phyloP scores from a whole-genome alignment of 2,113 vertebrate species.

The Pollachius pollachius region DNA sequence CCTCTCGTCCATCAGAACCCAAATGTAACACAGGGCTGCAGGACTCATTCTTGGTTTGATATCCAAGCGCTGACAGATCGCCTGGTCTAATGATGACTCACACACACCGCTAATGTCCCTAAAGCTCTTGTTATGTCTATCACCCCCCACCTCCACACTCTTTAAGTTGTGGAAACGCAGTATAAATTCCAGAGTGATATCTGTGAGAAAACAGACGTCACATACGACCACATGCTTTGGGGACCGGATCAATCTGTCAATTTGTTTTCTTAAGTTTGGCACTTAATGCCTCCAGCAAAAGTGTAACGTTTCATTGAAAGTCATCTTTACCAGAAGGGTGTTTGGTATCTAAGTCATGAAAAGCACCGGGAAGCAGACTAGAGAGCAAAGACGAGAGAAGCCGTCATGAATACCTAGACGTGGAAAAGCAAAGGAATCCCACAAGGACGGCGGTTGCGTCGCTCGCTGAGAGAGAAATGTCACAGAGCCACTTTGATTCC shows the following conservation, averaged over 20 bases:
- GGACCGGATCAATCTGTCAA: conserved; percentile 6
- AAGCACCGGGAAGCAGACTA: conserved; percentile 2
- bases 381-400: neutral
- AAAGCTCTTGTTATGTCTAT: conserved; percentile 11
- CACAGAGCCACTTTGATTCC: conserved; percentile 28
- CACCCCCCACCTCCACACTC: conserved; percentile 3
- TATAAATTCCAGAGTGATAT: conserved; percentile 21
- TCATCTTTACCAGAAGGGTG: conserved; percentile 26
- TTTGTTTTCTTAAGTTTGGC: conserved; percentile 30
- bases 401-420: conserved; percentile 24
- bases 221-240: conserved; percentile 5
- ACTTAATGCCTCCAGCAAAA: conserved; percentile 27
- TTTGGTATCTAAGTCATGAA: conserved; percentile 33
- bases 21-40: too few relatives aligned
- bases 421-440: conserved; percentile 6
- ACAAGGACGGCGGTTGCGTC: neutral
- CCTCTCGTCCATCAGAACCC: too few relatives aligned
- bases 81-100: conserved; percentile 19
- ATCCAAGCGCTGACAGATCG: conserved; percentile 22
- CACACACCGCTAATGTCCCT: conserved; percentile 17
- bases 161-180: conserved; percentile 4
- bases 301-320: conserved; percentile 36
- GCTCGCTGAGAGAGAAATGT: conserved; percentile 31
- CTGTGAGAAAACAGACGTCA: conserved; percentile 11
- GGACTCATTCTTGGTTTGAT: too few relatives aligned